Percentiles rank a stretch among this genome's conserved stretches.
Evolutionary conservation across 2,797 vertebrate genomes (phyloP).

Genomic region (Micromesistius poutassou): DNA sequence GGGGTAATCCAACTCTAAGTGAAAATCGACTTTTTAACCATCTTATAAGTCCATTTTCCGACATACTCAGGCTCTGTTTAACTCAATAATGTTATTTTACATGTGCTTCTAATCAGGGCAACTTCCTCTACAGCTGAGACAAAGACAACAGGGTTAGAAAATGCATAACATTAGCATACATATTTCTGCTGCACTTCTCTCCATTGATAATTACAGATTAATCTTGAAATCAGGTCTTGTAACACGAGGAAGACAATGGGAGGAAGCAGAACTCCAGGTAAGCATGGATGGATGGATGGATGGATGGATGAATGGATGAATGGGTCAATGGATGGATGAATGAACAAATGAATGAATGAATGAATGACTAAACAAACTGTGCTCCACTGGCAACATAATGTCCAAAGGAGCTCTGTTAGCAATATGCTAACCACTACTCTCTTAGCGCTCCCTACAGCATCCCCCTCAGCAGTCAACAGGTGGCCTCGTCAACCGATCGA

Average conservation of each 20-base stretch:
- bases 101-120: not conserved
- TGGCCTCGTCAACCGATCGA: not conserved
- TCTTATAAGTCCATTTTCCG: not conserved
- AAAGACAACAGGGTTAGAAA: not conserved
- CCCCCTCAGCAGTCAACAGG: not conserved
- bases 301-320: constrained; percentile 1
- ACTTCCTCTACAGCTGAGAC: not conserved
- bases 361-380: constrained; percentile 18
- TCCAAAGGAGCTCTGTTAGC: constrained; percentile 47
- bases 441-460: not conserved
- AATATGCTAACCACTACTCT: constrained; percentile 40
- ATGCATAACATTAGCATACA: not conserved
- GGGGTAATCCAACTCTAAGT: not conserved
- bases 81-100: not conserved
- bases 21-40: not conserved
- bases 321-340: not conserved
- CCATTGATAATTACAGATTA: too few relatives aligned
- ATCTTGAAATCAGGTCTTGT: too few relatives aligned
- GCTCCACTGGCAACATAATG: constrained; percentile 41
- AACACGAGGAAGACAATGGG: too few relatives aligned
- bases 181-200: not conserved
- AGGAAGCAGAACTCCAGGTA: too few relatives aligned
- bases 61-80: not conserved
- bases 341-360: not conserved
- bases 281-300: too few relatives aligned